Percentiles rank a stretch among this genome's conserved stretches.
Evolutionary conservation across 1,140 invertebrate genomes (phyloP).

Genomic region (Catajapyx aquilonaris): DNA sequence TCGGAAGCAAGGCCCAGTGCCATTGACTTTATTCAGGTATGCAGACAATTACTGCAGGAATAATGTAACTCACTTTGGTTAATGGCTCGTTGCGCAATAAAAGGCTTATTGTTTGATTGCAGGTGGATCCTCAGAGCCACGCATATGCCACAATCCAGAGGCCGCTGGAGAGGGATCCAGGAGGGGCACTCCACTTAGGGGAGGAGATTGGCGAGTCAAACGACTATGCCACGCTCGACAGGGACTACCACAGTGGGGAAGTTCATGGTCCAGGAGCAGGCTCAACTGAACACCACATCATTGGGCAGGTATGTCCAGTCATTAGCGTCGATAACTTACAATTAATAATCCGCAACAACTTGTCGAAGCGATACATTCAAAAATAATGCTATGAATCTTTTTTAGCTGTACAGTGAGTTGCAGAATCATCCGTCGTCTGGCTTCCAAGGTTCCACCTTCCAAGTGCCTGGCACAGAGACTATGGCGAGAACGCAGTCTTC

Average conservation of each 20-base stretch:
- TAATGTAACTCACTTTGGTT: slow-evolving; percentile 3
- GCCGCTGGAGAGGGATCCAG: slow-evolving; percentile 24
- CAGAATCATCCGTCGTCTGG: slow-evolving; percentile 36
- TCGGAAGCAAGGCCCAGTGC: slow-evolving; percentile 23
- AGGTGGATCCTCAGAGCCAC: slow-evolving; percentile 25
- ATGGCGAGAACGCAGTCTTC: slow-evolving; percentile 3
- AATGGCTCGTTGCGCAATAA: not conserved
- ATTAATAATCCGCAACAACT: slow-evolving; percentile 5
- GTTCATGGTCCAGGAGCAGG: slow-evolving; percentile 14
- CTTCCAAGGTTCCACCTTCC: slow-evolving; percentile 48
- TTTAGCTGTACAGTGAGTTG: slow-evolving; percentile 24
- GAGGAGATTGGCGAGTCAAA: slow-evolving; percentile 23
- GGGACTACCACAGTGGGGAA: slow-evolving; percentile 14
- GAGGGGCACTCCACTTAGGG: slow-evolving; percentile 8
- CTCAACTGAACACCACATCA: slow-evolving; percentile 18
- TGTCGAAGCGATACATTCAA: not conserved
- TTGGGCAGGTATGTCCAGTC: slow-evolving; percentile 5
- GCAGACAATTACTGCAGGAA: not conserved
- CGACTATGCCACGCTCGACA: slow-evolving; percentile 47
- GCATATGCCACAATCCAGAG: slow-evolving; percentile 73
- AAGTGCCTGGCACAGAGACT: slow-evolving; percentile 25
- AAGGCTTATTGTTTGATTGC: slow-evolving; percentile 5
- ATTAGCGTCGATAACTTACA: slow-evolving; percentile 9
- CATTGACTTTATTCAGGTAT: not conserved
- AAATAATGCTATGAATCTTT: slow-evolving; percentile 8